Evolutionary conservation across 1,140 invertebrate species (phyloP).

Genomic region (Platorchestia sp.): DNA sequence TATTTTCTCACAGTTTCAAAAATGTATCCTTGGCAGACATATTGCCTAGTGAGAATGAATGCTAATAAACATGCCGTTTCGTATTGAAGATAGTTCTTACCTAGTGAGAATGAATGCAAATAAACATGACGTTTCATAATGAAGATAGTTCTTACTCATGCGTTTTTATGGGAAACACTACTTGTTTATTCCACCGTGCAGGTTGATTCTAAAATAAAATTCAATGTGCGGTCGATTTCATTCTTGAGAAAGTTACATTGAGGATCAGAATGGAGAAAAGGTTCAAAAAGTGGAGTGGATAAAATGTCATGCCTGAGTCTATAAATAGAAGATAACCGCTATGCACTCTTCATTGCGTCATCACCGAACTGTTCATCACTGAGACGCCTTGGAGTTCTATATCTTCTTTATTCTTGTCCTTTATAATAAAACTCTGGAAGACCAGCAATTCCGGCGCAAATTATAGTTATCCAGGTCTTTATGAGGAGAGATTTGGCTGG

Average conservation of each 20-base stretch:
- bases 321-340: background rate
- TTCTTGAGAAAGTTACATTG: background rate
- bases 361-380: background rate
- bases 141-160: background rate
- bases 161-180: background rate
- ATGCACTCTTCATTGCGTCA: background rate
- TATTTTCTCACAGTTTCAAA: background rate
- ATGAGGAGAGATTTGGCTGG: background rate
- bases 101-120: background rate
- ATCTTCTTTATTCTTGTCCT: background rate
- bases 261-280: background rate
- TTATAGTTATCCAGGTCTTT: background rate
- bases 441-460: background rate
- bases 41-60: background rate
- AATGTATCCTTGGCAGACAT: background rate
- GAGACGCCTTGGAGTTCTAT: background rate
- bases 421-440: background rate
- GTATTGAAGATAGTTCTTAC: background rate
- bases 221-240: background rate
- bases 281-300: too few relatives aligned
- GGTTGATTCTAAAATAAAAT: background rate
- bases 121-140: background rate
- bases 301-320: background rate
- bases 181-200: background rate
- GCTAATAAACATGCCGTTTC: background rate